Conservation (phyloP, 2,888 invertebrate species). For the Dicycla oo region DNA sequence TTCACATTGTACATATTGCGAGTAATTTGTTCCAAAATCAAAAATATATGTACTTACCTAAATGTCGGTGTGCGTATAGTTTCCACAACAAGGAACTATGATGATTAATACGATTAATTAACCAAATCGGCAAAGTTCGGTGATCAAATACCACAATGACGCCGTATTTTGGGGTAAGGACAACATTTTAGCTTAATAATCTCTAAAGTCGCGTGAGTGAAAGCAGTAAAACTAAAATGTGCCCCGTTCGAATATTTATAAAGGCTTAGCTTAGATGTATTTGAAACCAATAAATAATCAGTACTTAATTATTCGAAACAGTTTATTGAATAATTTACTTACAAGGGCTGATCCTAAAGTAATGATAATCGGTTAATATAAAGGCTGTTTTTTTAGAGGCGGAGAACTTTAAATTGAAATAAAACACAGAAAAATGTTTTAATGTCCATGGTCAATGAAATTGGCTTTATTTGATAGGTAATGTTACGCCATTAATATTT, state of each 20-base stretch:
- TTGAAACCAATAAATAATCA: background rate
- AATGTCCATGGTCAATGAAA: too few species aligned
- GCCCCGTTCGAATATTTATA: background rate
- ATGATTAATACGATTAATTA: conserved; percentile 5
- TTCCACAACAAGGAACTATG: background rate
- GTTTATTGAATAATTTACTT: too few species aligned
- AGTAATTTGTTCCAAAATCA: too few species aligned
- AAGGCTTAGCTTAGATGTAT: background rate
- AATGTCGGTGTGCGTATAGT: background rate
- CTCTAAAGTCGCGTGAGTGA: background rate
- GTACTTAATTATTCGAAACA: background rate
- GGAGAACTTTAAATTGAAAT: too few species aligned
- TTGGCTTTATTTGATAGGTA: too few species aligned
- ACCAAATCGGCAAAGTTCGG: conserved; percentile 19
- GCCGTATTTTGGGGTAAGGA: conserved; percentile 13
- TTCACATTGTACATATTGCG: background rate
- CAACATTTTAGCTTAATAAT: conserved; percentile 20
- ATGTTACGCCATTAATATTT: too few species aligned
- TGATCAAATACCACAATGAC: conserved; percentile 1
- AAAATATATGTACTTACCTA: background rate
- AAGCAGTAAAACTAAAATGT: background rate
- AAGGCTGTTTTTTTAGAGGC: too few species aligned
- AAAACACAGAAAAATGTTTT: too few species aligned
- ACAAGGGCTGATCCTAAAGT: too few species aligned
- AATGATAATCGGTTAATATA: too few species aligned